Conservation (phyloP, 2,113 vertebrate species). For the Nanorana parkeri region DNA sequence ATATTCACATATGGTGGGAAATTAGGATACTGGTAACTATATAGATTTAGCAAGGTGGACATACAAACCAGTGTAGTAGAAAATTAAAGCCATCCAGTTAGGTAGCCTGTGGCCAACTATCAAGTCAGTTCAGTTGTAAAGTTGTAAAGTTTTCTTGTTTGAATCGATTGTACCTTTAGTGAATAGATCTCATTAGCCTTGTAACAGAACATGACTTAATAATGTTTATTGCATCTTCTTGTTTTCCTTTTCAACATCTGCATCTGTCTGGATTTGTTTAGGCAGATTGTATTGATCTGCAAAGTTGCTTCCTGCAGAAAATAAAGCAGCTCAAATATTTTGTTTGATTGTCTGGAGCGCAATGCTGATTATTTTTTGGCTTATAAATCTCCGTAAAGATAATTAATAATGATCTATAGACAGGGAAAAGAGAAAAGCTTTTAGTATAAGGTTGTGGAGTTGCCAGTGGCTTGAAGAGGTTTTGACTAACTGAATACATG, state of each 20-base stretch:
- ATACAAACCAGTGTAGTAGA: too few species aligned
- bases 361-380: neutral
- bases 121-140: too few species aligned
- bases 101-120: too few species aligned
- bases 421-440: neutral
- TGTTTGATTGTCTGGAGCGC: neutral
- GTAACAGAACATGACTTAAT: too few species aligned
- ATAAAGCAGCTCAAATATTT: neutral
- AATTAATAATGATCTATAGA: constrained; percentile 1
- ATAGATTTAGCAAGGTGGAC: too few species aligned
- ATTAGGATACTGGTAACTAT: too few species aligned
- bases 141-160: too few species aligned
- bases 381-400: neutral
- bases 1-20: too few species aligned
- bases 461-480: neutral
- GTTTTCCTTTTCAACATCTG: neutral
- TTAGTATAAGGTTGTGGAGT: neutral
- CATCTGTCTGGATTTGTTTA: neutral
- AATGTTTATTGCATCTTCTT: neutral
- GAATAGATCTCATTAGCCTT: too few species aligned
- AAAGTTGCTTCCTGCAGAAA: neutral
- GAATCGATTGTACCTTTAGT: too few species aligned
- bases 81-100: too few species aligned
- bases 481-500: neutral
- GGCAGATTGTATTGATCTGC: neutral